Base-by-base conservation (phyloP, 2,797 vertebrate genomes). In the Diplodus puntazzo region DNA sequence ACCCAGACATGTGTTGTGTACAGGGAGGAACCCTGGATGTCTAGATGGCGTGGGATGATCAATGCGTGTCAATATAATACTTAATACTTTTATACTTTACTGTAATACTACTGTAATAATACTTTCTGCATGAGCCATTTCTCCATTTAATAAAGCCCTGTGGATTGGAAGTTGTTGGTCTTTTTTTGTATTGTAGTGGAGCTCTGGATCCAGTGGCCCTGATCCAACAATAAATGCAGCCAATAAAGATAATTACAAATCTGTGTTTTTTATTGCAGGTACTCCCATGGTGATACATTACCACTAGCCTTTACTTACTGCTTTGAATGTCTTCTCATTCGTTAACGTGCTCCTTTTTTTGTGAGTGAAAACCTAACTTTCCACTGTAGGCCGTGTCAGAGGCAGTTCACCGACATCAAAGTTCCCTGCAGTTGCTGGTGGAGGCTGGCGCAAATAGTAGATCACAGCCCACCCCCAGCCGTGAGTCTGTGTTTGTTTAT, bases 31-130 rank as follows among this genome's bases (percentile, higher is more conserved):
- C 10, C 39, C 39, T 39, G 39, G 39, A 39, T 39, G 39, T 39
- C 10, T 39, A 10, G 39, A 39, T 39, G 39, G 68, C 85, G 64
- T 59, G 68, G 69, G 53, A 80, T 71, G 78, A 92, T 91, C 88
- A 79, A 87, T 88, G 73, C 66, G 27, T 27, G 27, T 27, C 27
- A 27, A 89, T 85, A 92, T 87, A n/a, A n/a, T n/a, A n/a, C n/a
- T n/a, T n/a, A n/a, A n/a, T n/a, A n/a, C n/a, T n/a, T n/a, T n/a
- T n/a, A n/a, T n/a, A n/a, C n/a, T n/a, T n/a, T n/a, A n/a, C n/a
- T n/a, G n/a, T n/a, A n/a, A n/a, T n/a, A n/a, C n/a, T n/a, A n/a
- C n/a, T n/a, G n/a, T n/a, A n/a, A n/a, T n/a, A n/a, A n/a, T n/a
- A n/a, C 91, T 83, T 69, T 69, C 69, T 65, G 77, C 66, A 74